These are phyloP conservation scores for Artibeus jamaicensis DNA, from an alignment of 2,797 vertebrate species.

Conservation along the genomic window DNA sequence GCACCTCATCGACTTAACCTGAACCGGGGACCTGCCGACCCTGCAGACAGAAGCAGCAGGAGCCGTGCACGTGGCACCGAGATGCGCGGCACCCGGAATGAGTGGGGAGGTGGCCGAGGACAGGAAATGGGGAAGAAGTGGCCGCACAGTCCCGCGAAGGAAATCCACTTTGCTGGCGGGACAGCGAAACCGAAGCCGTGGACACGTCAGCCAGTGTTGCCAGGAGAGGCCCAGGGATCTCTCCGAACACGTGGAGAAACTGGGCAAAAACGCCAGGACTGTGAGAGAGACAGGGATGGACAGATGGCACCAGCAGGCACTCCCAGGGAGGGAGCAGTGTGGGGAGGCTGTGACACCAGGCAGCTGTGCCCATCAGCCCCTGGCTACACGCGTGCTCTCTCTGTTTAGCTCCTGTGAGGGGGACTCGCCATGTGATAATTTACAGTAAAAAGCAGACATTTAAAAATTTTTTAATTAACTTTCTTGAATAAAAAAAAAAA, in stretches of 20 bases:
- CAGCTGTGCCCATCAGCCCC: not conserved
- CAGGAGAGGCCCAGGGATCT: not conserved
- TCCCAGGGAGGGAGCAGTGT: not conserved
- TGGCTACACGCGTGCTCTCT: not conserved
- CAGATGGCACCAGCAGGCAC: not conserved
- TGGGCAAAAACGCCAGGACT: not conserved
- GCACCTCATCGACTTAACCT: not conserved
- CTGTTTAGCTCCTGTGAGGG: not conserved
- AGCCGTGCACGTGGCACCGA: rapidly evolving
- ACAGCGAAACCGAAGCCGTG: not conserved
- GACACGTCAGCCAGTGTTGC: not conserved
- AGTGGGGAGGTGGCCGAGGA: not conserved
- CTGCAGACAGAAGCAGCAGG: not conserved
- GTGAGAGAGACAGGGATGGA: not conserved
- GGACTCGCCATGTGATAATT: not conserved
- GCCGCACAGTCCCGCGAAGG: not conserved
- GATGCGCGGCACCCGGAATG: no score
- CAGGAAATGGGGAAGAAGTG: not conserved
- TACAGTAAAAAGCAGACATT: not conserved
- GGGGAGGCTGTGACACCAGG: not conserved
- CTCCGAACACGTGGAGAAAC: not conserved
- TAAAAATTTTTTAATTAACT: not conserved
- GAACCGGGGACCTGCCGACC: not conserved
- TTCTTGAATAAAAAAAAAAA: not conserved
- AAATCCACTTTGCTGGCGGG: not conserved